Percentiles rank a stretch among this genome's conserved stretches.
These are phyloP conservation scores for Drosophila nannoptera DNA, from an alignment of 1,140 invertebrate genomes.

Conservation along the genomic window DNA sequence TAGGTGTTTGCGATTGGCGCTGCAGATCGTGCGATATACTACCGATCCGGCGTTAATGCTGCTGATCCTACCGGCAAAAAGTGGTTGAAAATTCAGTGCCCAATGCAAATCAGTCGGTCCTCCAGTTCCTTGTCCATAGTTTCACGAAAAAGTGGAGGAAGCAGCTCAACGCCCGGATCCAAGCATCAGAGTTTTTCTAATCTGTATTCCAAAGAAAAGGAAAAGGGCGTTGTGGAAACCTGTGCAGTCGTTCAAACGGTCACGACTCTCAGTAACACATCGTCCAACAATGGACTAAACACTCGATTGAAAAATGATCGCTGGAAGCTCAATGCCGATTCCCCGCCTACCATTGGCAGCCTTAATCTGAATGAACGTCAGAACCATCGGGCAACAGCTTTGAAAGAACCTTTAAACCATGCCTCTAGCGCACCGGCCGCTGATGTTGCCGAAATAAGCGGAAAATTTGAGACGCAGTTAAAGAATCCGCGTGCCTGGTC, in stretches of 20 bases:
- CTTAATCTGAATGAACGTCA: constrained; percentile 73
- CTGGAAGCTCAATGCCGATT: constrained; percentile 63
- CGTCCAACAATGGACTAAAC: constrained; percentile 63
- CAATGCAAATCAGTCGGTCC: constrained; percentile 88
- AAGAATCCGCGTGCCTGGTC: constrained; percentile 90
- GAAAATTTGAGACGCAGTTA: constrained; percentile 80
- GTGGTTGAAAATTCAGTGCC: constrained; percentile 88
- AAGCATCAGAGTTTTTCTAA: constrained; percentile 78
- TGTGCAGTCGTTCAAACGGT: constrained; percentile 81
- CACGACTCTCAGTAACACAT: constrained; percentile 81
- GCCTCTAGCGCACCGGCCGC: constrained; percentile 72
- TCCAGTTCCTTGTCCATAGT: constrained; percentile 84
- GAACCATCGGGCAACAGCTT: constrained; percentile 62
- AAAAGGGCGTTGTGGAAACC: constrained; percentile 73
- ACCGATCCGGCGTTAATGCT: constrained; percentile 87
- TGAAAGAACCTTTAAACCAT: constrained; percentile 52
- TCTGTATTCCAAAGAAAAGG: constrained; percentile 74
- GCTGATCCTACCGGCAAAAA: constrained; percentile 91
- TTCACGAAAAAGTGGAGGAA: constrained; percentile 80
- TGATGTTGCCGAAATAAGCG: constrained; percentile 68
- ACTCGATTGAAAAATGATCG: constrained; percentile 70
- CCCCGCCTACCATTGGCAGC: constrained; percentile 75
- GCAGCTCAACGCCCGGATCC: constrained; percentile 79
- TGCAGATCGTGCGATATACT: constrained; percentile 86
- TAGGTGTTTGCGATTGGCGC: constrained; percentile 84